Evolutionary conservation across 2,888 invertebrate species (phyloP), one percentile per base, ranked within the genome.

Genomic region (Suillia variegata): DNA sequence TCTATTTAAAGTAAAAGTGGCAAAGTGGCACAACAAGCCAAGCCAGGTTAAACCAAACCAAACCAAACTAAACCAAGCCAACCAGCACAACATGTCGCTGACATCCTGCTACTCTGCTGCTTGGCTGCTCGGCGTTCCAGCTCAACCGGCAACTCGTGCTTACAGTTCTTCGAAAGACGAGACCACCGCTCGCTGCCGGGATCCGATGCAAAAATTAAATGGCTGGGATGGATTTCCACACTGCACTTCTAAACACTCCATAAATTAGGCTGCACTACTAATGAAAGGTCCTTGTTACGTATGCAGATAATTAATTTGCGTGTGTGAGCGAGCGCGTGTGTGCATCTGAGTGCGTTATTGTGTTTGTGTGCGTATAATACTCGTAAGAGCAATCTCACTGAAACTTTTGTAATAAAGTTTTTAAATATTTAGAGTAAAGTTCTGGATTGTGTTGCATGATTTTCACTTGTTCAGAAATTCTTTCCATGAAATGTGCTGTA

Each of bases 271-370:
- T n/a, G n/a, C n/a, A n/a, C n/a, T 45, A 45, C 45, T 45, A 45
- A 45, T 45, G 45, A 45, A 45, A 45, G 45, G 45, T 45, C 45
- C 20, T 45, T 20, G 20, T 20, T 45, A 18, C 45, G 18, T 45
- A 45, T 45, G 3, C 45, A 45, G 45, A 45, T 45, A 45, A 24
- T 52, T 52, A 31, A 31, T 52, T 33, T 33, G 18, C 49, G 49
- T 49, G 13, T n/a, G 38, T 50, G 20, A 50, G 22, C 15, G 18
- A 34, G 49, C 18, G 17, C 20, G 51, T 33, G 33, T 53, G 38
- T 47, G 31, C 31, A 20, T 33, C 17, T 38, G 51, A 12, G 49
- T 26, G 31, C 12, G 33, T 33, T n/a, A n/a, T n/a, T n/a, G n/a
- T n/a, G n/a, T n/a, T n/a, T n/a, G n/a, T n/a, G n/a, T n/a, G n/a